Percentiles rank a stretch among this genome's conserved stretches.
Conservation (phyloP, 2,888 invertebrate genomes). For the Epirrhoe alternata region DNA sequence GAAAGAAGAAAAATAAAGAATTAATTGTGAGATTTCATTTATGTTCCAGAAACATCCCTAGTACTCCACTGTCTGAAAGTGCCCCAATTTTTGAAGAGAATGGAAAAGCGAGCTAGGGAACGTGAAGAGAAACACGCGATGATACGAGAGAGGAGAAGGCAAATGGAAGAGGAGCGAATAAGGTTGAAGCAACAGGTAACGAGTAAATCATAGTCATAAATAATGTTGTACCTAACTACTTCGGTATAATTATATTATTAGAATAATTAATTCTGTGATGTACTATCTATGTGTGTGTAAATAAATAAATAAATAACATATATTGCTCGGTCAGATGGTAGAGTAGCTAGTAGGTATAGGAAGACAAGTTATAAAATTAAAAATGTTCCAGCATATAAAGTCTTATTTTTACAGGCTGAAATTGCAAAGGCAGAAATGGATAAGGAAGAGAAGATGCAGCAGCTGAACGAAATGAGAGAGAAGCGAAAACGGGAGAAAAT, state of each 20-base stretch:
- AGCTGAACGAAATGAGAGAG: conserved; percentile 86
- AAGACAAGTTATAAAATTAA: neutral
- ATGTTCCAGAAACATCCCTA: conserved; percentile 70
- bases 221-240: too few species aligned
- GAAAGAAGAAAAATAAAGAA: neutral
- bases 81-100: conserved; percentile 89
- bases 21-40: conserved; percentile 29
- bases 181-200: conserved; percentile 77
- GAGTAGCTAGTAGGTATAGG: too few species aligned
- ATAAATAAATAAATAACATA: too few species aligned
- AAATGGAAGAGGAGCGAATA: conserved; percentile 79
- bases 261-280: too few species aligned
- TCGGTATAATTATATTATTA: too few species aligned
- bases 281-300: too few species aligned
- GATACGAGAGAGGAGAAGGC: conserved; percentile 75
- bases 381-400: neutral
- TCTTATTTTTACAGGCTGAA: conserved; percentile 63
- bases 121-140: conserved; percentile 84
- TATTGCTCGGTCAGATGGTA: neutral
- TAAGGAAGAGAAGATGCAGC: conserved; percentile 86
- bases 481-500: conserved; percentile 86
- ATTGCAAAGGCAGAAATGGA: conserved; percentile 82
- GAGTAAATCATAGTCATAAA: too few species aligned
- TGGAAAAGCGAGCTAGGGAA: conserved; percentile 89
- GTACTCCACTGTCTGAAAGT: conserved; percentile 83